phyloP scores from a whole-genome alignment of 2,888 invertebrate species.

The Drosophila kambysellisi region DNA sequence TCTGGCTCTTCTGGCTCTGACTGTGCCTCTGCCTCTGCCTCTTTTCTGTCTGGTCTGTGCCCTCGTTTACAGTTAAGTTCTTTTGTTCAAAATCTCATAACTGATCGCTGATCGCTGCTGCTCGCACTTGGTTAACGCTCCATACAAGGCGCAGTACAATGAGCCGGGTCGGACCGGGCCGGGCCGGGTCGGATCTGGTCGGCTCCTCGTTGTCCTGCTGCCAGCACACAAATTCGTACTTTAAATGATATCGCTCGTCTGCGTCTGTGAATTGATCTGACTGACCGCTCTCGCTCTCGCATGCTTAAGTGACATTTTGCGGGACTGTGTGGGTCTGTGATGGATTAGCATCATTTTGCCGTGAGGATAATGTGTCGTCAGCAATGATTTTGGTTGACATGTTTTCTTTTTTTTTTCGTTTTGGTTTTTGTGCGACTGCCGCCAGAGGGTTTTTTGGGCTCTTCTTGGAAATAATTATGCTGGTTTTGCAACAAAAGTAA shows the following conservation, averaged over 20 bases:
- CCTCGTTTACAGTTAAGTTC: constrained; percentile 78
- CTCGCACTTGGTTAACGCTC: constrained; percentile 68
- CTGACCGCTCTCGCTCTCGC: constrained; percentile 54
- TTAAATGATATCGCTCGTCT: constrained; percentile 59
- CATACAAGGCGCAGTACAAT: constrained; percentile 60
- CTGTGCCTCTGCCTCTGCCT: constrained; percentile 16
- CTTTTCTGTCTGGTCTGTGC: constrained; percentile 32
- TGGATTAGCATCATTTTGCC: constrained; percentile 85
- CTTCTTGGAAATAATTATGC: constrained; percentile 85
- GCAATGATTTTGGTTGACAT: constrained; percentile 82
- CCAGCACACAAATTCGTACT: constrained; percentile 42
- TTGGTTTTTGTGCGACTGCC: constrained; percentile 29
- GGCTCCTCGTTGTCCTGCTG: constrained; percentile 18
- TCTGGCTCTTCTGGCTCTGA: constrained; percentile 14
- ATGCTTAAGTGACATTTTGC: constrained; percentile 80
- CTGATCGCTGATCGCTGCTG: constrained; percentile 65
- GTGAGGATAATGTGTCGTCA: constrained; percentile 82
- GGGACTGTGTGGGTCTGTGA: constrained; percentile 73
- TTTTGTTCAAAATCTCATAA: constrained; percentile 80
- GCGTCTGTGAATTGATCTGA: constrained; percentile 37
- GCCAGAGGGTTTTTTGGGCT: constrained; percentile 25
- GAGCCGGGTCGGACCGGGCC: constrained; percentile 1
- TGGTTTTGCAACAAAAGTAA: constrained; percentile 79
- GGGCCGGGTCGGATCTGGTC: too few relatives aligned
- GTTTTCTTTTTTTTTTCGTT: constrained; percentile 25